phyloP scores from a whole-genome alignment of 2,113 vertebrate genomes.

The Halichoeres trimaculatus region DNA sequence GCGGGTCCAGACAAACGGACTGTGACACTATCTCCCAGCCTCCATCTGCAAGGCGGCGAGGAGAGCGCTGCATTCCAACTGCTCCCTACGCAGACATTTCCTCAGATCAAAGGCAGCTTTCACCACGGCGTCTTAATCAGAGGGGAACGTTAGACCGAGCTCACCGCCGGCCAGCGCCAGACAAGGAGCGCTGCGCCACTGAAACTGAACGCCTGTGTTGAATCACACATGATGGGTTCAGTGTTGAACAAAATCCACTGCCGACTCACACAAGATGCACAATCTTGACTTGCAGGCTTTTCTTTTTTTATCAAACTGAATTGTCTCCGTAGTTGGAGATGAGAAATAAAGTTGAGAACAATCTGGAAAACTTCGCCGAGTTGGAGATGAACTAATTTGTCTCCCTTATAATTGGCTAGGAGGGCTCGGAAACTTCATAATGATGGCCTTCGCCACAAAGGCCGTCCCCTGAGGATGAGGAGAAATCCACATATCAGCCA shows the following conservation, averaged over 20 bases:
- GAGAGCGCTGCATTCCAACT: slow-evolving; percentile 73
- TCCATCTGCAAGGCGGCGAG: slow-evolving; percentile 69
- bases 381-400: slow-evolving; percentile 70
- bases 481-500: slow-evolving; percentile 81
- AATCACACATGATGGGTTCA: slow-evolving; percentile 40
- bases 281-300: slow-evolving; percentile 16
- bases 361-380: slow-evolving; percentile 67
- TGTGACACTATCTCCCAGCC: slow-evolving; percentile 71
- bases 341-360: slow-evolving; percentile 67
- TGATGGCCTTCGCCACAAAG: slow-evolving; percentile 81
- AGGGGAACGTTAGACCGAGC: slow-evolving; percentile 72
- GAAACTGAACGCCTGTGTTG: slow-evolving; percentile 25
- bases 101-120: slow-evolving; percentile 84
- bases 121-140: slow-evolving; percentile 81
- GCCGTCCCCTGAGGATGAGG: slow-evolving; percentile 73
- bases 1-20: slow-evolving; percentile 70
- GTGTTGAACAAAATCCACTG: slow-evolving; percentile 30
- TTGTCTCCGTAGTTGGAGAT: slow-evolving; percentile 24
- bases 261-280: slow-evolving; percentile 8
- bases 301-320: slow-evolving; percentile 44
- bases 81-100: slow-evolving; percentile 79
- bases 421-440: slow-evolving; percentile 77
- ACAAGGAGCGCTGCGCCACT: slow-evolving; percentile 60
- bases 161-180: slow-evolving; percentile 70
- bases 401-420: slow-evolving; percentile 80